phyloP scores from a whole-genome alignment of 2,888 invertebrate genomes.

The Agrotis exclamationis region DNA sequence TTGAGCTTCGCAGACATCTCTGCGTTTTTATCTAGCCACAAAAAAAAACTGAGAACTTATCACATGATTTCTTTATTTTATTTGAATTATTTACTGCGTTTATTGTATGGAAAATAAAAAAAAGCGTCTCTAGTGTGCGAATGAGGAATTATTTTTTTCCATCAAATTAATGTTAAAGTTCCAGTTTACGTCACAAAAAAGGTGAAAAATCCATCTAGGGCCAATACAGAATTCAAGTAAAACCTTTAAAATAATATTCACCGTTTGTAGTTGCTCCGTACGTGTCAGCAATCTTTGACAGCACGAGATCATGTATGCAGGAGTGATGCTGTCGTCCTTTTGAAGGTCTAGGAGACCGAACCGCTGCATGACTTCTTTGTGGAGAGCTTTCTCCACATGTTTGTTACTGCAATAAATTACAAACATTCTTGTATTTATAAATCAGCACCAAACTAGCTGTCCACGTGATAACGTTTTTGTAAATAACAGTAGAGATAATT shows the following conservation, averaged over 20 bases:
- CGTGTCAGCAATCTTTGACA: conserved; percentile 93
- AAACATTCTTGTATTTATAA: neutral
- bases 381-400: conserved; percentile 94
- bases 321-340: conserved; percentile 98
- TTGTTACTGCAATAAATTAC: conserved; percentile 92
- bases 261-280: conserved; percentile 79
- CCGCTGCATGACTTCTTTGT: conserved; percentile 92
- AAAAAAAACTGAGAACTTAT: no score
- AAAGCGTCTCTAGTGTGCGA: no score
- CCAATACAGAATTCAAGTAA: neutral
- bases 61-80: no score
- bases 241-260: conserved; percentile 59
- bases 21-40: no score
- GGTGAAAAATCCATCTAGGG: no score
- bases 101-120: no score
- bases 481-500: neutral
- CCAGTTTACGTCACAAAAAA: no score
- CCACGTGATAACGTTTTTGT: neutral
- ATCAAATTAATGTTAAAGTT: no score
- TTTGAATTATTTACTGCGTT: neutral
- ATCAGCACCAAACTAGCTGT: neutral
- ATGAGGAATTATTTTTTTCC: no score
- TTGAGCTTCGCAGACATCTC: no score
- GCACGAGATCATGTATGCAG: conserved; percentile 97
- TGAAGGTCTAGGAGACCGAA: conserved; percentile 94